phyloP scores from a whole-genome alignment of 2,888 invertebrate species.

The Orthosia gracilis region DNA sequence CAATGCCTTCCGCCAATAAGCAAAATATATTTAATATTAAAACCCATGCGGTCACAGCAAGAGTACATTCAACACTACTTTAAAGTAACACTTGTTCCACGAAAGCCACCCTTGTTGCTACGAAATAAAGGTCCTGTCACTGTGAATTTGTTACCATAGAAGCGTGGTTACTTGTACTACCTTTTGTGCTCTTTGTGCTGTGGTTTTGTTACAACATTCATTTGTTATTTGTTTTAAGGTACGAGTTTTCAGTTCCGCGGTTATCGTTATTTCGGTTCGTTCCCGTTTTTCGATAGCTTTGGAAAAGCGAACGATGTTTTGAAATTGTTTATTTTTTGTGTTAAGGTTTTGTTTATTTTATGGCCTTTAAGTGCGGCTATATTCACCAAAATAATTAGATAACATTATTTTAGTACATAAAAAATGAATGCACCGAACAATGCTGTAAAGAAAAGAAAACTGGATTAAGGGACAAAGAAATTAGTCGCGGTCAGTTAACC shows the following conservation, averaged over 20 bases:
- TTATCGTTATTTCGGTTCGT: constrained; percentile 10
- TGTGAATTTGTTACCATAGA: neutral
- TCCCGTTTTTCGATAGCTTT: neutral
- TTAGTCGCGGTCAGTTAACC: too few species aligned
- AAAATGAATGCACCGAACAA: too few species aligned
- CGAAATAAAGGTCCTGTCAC: neutral
- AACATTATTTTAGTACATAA: too few species aligned
- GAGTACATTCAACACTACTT: constrained; percentile 1
- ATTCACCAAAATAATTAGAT: too few species aligned
- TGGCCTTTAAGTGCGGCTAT: too few species aligned
- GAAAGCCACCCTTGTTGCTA: neutral
- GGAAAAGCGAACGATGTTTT: constrained; percentile 10
- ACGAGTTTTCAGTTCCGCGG: constrained; percentile 21
- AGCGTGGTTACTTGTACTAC: constrained; percentile 8
- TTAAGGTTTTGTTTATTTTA: neutral
- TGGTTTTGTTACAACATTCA: constrained; percentile 53
- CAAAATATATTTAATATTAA: constrained; percentile 40
- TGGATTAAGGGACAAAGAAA: too few species aligned
- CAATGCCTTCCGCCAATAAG: too few species aligned
- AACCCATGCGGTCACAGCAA: constrained; percentile 48
- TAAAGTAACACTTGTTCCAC: neutral
- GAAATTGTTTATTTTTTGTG: neutral
- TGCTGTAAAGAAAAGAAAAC: too few species aligned
- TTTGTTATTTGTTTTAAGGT: constrained; percentile 51
- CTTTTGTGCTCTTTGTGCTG: constrained; percentile 45